These are phyloP conservation scores for Cetonia aurata DNA, from an alignment of 2,888 invertebrate genomes.

Conservation along the genomic window DNA sequence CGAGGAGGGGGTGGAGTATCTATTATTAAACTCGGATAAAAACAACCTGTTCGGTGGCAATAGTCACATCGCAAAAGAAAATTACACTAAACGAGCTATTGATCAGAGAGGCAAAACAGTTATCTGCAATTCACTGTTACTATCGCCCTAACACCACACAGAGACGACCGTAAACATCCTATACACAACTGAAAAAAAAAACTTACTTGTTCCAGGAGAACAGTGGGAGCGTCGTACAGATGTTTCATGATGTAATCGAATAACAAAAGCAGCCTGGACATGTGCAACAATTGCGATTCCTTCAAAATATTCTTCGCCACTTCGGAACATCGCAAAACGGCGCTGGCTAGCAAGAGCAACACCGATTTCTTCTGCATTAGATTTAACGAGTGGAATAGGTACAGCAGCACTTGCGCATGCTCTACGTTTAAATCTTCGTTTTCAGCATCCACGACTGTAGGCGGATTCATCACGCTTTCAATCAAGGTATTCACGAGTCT, in stretches of 20 bases:
- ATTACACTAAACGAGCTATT: too few species aligned
- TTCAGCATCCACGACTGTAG: slow-evolving; percentile 75
- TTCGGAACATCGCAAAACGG: slow-evolving; percentile 77
- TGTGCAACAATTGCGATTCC: slow-evolving; percentile 82
- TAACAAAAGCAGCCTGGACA: slow-evolving; percentile 86
- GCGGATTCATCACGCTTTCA: slow-evolving; percentile 82
- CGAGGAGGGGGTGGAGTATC: too few species aligned
- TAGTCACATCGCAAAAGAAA: too few species aligned
- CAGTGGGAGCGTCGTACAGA: slow-evolving; percentile 92
- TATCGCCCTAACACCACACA: too few species aligned
- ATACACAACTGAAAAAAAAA: slow-evolving; percentile 7
- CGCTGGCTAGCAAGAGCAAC: slow-evolving; percentile 84
- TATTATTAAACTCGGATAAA: too few species aligned
- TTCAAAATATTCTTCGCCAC: slow-evolving; percentile 72
- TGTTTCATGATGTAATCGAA: slow-evolving; percentile 96
- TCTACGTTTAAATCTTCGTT: slow-evolving; percentile 95
- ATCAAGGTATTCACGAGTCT: slow-evolving; percentile 89
- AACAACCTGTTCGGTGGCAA: too few species aligned
- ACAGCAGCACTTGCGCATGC: slow-evolving; percentile 92
- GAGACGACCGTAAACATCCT: too few species aligned
- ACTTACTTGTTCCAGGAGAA: slow-evolving; percentile 84
- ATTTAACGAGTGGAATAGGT: slow-evolving; percentile 94
- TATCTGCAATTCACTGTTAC: too few species aligned
- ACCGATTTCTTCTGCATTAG: slow-evolving; percentile 97
- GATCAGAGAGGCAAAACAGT: too few species aligned